These are phyloP conservation scores for Halesus radiatus DNA, from an alignment of 1,140 invertebrate species.

Conservation along the genomic window DNA sequence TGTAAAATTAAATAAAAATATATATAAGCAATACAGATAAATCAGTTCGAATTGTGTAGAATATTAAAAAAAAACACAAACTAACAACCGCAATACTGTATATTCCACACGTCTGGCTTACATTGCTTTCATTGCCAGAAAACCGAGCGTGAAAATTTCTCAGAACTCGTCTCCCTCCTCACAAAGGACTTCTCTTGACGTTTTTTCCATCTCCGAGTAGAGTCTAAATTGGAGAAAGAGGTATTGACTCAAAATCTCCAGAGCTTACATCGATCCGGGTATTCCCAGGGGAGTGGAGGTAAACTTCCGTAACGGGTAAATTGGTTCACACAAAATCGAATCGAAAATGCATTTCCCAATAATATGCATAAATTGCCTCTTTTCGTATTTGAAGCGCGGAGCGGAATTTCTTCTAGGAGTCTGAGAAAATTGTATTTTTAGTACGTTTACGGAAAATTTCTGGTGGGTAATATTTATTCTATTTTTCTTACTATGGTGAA, in stretches of 20 bases:
- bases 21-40: too few relatives aligned
- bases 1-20: too few relatives aligned
- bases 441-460: too few relatives aligned
- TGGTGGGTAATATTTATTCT: too few relatives aligned
- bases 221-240: background rate
- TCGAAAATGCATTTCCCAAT: conserved; percentile 5
- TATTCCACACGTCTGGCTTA: too few relatives aligned
- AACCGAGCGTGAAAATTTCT: background rate
- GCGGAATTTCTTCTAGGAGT: too few relatives aligned
- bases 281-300: background rate
- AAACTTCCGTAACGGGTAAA: conserved; percentile 8
- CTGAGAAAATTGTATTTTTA: too few relatives aligned
- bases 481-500: too few relatives aligned
- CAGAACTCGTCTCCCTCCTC: background rate
- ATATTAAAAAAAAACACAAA: too few relatives aligned
- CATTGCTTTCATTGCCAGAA: background rate
- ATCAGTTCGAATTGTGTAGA: too few relatives aligned
- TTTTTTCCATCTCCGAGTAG: background rate
- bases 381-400: background rate
- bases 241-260: background rate
- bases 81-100: too few relatives aligned
- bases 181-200: background rate
- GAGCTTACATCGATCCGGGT: background rate
- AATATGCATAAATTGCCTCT: conserved; percentile 12
- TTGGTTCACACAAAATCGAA: conserved; percentile 10